Conservation (phyloP, 2,113 vertebrate genomes). For the Ageneiosus marmoratus region DNA sequence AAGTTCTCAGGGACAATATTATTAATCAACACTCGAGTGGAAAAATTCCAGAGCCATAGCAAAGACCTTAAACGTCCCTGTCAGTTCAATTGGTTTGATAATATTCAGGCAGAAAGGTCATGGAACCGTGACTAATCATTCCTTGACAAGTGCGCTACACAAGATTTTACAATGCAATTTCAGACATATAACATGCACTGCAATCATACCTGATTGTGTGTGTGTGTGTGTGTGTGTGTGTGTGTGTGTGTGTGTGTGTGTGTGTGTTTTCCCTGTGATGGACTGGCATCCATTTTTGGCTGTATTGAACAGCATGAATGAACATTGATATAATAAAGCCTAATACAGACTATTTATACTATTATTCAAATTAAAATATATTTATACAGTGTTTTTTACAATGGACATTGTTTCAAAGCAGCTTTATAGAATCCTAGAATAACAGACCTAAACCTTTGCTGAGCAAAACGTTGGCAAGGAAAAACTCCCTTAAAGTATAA, state of each 20-base stretch:
- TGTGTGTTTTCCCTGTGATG: neutral
- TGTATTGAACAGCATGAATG: neutral
- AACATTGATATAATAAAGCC: neutral
- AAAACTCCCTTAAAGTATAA: too few species aligned
- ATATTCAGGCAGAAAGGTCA: neutral
- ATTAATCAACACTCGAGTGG: neutral
- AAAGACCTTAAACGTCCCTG: neutral
- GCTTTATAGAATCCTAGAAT: too few species aligned
- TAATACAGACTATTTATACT: neutral
- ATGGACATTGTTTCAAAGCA: too few species aligned
- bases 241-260: neutral
- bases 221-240: neutral
- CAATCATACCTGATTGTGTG: too few species aligned
- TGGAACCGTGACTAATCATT: neutral
- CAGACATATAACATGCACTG: neutral
- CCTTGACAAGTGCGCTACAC: neutral
- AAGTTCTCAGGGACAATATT: neutral
- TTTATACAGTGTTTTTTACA: too few species aligned
- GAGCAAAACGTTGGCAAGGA: too few species aligned
- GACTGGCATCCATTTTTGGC: neutral
- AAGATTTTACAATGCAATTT: neutral
- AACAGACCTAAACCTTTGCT: too few species aligned
- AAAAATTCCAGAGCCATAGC: neutral
- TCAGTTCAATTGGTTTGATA: neutral
- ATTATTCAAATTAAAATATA: too few species aligned